phyloP scores from a whole-genome alignment of 2,888 invertebrate genomes.

The Cabera pusaria region DNA sequence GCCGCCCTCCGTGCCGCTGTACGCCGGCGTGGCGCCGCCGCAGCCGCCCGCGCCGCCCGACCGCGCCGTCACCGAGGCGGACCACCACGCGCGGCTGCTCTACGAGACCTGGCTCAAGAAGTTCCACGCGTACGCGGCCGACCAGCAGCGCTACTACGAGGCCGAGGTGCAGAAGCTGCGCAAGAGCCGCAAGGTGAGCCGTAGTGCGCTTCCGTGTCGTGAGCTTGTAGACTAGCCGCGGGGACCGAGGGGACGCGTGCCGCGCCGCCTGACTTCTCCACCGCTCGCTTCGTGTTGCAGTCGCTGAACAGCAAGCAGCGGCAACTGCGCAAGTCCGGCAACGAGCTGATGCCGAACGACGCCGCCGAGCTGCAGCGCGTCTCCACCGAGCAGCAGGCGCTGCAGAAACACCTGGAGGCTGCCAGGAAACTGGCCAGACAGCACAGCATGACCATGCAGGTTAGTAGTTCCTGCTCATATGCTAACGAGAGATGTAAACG shows the following conservation, averaged over 20 bases:
- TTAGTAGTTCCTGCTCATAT: no score
- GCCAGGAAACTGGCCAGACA: conserved; percentile 91
- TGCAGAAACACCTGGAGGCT: conserved; percentile 92
- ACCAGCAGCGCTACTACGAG: conserved; percentile 93
- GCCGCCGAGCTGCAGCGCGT: conserved; percentile 90
- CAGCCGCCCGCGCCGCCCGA: conserved; percentile 90
- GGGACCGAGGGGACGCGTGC: conserved; percentile 41
- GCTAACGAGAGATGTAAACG: no score
- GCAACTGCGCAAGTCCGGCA: conserved; percentile 92
- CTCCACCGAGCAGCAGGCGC: conserved; percentile 88
- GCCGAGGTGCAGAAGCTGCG: conserved; percentile 94
- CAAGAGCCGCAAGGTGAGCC: conserved; percentile 90
- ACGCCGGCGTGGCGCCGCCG: conserved; percentile 66
- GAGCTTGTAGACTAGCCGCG: conserved; percentile 69
- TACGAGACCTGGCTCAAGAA: conserved; percentile 95
- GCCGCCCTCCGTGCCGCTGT: conserved; percentile 80
- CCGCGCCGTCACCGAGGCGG: conserved; percentile 88
- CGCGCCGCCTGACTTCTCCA: conserved; percentile 35
- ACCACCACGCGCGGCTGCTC: conserved; percentile 87
- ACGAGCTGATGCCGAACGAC: conserved; percentile 91
- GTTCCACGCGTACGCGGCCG: conserved; percentile 87
- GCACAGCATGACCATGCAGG: conserved; percentile 90
- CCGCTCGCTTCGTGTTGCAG: conserved; percentile 72
- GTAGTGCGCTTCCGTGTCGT: conserved; percentile 80
- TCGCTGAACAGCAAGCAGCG: conserved; percentile 95